Evolutionary conservation across 2,888 invertebrate genomes (phyloP), one percentile per base, ranked within the genome.

Genomic region (Schrankia costaestrigalis): DNA sequence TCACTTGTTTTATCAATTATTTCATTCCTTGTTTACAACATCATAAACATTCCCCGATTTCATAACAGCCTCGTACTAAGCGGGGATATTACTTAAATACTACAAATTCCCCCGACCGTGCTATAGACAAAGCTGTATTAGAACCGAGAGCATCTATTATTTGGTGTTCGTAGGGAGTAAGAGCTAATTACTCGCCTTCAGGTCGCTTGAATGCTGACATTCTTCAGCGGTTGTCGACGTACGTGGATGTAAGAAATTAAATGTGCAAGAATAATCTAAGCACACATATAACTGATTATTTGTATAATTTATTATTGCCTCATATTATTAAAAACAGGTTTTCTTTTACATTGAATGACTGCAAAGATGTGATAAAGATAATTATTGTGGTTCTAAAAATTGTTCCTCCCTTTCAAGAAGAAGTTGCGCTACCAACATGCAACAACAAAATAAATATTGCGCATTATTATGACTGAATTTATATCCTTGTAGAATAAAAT

Each of bases 141-240:
- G 51, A 45, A 44, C 61, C 52, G 48, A 53, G 48, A 54, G 46
- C 70, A 67, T 73, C 68, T 64, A 73, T 72, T 78, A 77, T 80
- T 75, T 63, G 66, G 64, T 56, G 57, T 55, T 61, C 52, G 55
- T 57, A 54, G 67, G 66, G 75, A 36, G 78, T 78, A 74, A 74
- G 71, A 72, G 69, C 73, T 86, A 86, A 86, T 87, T 84, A 82
- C 73, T 83, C 74, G 71, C 72, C 71, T 79, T 82, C 80, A 78
- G 63, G 58, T 55, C 58, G 69, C 72, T 71, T 77, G 78, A 77
- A 78, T 71, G 67, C 80, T 80, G 75, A 75, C 83, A 84, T 85
- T 79, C 84, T 80, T 82, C 77, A 82, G 71, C 39, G 76, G 76
- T 69, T 50, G 44, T 45, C 25, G 32, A 29, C 49, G 25, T 18